Percentiles rank a stretch among this genome's conserved stretches.
Evolutionary conservation across 1,140 invertebrate genomes (phyloP).

Genomic region (Stenopsyche tienmushanensis): DNA sequence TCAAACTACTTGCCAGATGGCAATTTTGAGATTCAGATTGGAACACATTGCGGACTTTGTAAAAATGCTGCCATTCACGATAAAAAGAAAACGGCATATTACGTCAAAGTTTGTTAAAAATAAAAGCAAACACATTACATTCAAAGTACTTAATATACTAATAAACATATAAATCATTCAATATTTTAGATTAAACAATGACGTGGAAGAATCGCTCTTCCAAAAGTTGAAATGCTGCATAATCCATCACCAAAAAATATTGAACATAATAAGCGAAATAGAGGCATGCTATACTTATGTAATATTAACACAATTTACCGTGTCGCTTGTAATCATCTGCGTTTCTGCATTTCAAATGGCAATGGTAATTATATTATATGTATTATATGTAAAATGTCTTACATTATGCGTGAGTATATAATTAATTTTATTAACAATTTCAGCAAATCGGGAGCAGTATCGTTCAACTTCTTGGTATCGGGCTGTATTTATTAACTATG

Average conservation of each 20-base stretch:
- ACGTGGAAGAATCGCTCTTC: not conserved
- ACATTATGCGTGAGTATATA: constrained; percentile 39
- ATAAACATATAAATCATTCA: not conserved
- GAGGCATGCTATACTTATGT: constrained; percentile 52
- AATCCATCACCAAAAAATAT: constrained; percentile 46
- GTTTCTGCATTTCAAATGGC: constrained; percentile 55
- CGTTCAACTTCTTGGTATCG: constrained; percentile 50
- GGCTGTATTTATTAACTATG: constrained; percentile 54
- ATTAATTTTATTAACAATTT: constrained; percentile 40
- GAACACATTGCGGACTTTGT: constrained; percentile 10
- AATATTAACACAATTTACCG: constrained; percentile 53
- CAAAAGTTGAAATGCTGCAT: constrained; percentile 40
- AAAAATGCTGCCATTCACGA: too few species aligned
- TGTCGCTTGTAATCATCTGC: constrained; percentile 57
- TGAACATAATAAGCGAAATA: constrained; percentile 46
- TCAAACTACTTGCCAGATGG: constrained; percentile 54
- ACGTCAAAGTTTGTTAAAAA: too few species aligned
- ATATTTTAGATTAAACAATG: constrained; percentile 2
- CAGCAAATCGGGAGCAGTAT: constrained; percentile 46
- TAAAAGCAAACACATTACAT: too few species aligned
- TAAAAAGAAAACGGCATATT: too few species aligned
- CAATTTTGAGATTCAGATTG: constrained; percentile 45
- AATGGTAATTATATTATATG: constrained; percentile 45
- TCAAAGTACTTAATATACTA: not conserved
- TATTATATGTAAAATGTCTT: constrained; percentile 7